Evolutionary conservation across 2,113 vertebrate species (phyloP).

Genomic region (Pycnonotus jocosus): DNA sequence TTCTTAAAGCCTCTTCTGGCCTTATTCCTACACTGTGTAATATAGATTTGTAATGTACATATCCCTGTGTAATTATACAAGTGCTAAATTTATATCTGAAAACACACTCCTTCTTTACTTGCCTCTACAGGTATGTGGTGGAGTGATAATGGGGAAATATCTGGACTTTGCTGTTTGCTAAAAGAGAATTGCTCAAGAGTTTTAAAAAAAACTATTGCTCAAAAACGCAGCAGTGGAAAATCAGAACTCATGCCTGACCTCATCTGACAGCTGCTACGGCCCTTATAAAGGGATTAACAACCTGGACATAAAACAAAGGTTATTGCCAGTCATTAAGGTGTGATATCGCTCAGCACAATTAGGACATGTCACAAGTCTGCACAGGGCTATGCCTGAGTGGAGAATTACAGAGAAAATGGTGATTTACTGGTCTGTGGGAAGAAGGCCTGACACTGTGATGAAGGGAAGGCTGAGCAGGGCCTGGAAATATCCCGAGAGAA

Average conservation of each 20-base stretch:
- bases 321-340: constrained; percentile 35
- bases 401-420: constrained; percentile 4
- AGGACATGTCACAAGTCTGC: constrained; percentile 1
- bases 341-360: neutral
- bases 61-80: neutral
- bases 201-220: neutral
- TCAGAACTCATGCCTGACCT: constrained; percentile 33
- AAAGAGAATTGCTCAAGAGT: neutral
- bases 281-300: constrained; percentile 56
- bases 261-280: neutral
- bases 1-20: neutral
- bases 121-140: neutral
- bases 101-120: neutral
- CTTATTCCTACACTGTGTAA: neutral
- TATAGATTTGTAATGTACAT: neutral
- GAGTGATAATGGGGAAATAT: neutral
- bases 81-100: neutral
- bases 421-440: neutral
- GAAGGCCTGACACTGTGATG: neutral
- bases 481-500: neutral
- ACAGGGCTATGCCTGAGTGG: neutral
- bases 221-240: neutral
- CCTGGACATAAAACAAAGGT: constrained; percentile 22
- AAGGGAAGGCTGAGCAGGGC: neutral
- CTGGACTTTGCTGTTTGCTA: neutral